phyloP scores from a whole-genome alignment of 53 echinoderm and acorn worm species.

The Paracentrotus lividus region DNA sequence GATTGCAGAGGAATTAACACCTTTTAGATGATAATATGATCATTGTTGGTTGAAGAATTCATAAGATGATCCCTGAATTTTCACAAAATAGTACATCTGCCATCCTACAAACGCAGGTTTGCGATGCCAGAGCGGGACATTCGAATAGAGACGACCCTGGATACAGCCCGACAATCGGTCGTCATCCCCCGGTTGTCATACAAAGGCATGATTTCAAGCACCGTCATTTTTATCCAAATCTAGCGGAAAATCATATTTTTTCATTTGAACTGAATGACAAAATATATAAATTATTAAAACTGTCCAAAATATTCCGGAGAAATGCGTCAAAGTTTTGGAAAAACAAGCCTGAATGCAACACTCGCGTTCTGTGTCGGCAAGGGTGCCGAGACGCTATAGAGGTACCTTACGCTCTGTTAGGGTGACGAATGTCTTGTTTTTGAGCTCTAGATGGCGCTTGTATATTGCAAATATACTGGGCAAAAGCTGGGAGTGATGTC shows the following conservation, averaged over 20 bases:
- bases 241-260: background rate
- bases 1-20: background rate
- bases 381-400: conserved; percentile 52
- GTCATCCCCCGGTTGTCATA: conserved; percentile 35
- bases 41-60: conserved; percentile 4
- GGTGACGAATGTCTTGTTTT: conserved; percentile 10
- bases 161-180: background rate
- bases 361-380: conserved; percentile 45
- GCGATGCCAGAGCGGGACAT: conserved; percentile 60
- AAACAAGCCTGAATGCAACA: background rate
- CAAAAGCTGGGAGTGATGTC: background rate
- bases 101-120: conserved; percentile 44
- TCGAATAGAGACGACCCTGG: conserved; percentile 41
- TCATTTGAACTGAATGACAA: background rate
- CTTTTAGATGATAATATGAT: background rate
- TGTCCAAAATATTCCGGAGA: background rate
- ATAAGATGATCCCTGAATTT: conserved; percentile 71
- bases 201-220: background rate
- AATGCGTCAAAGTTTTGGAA: background rate
- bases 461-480: background rate
- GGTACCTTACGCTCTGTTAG: background rate
- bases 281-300: conserved; percentile 12
- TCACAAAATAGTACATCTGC: conserved; percentile 68
- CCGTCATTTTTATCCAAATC: background rate
- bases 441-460: conserved; percentile 62